Base-by-base conservation (phyloP, 2,888 invertebrate genomes). In the Ochropleura leucogaster region DNA sequence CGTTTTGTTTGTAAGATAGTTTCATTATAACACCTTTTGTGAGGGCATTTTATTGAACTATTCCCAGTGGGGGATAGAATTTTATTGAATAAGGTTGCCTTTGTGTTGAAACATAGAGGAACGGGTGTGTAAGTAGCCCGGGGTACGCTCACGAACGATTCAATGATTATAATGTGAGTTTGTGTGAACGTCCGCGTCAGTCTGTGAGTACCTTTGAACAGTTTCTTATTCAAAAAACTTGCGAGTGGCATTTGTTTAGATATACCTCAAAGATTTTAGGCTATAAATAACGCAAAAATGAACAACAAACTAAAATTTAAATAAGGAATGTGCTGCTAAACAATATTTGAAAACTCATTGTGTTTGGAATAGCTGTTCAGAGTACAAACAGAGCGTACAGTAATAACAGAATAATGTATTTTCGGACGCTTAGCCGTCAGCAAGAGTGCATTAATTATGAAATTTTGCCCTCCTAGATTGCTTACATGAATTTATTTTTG, bases 21-120 rank as follows among this genome's bases (percentile, higher is more conserved):
- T 87, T 85, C 87, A 85, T 85, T 87, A 87, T 83, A 86, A 85
- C 85, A 86, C 82, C 85, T 85, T 85, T 78, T 84, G 80, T 77
- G 80, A 83, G 80, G 74, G 79, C 75, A 77, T 87, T 86, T 85
- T 86, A 86, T 86, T 87, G 83, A 85, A 84, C 79, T 84, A 79
- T 82, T 87, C 85, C 82, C 82, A 57, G 68, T 69, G 84, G 79
- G 81, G 77, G 64, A 79, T 80, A 76, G 82, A 84, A 80, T 85
- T 85, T 85, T 87, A 87, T 87, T 87, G 84, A 87, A 85, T 87
- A 87, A 86, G 74, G 74, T 82, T 78, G 80, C 79, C 79, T 85
- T 86, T 85, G 85, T 80, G 77, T 68, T 64, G 76, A 70, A 78
- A 82, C 72, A 79, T 68, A 82, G 69, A 73, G 68, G 78, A 68